Conservation (phyloP, 2,113 vertebrate genomes). For the Camelus bactrianus region DNA sequence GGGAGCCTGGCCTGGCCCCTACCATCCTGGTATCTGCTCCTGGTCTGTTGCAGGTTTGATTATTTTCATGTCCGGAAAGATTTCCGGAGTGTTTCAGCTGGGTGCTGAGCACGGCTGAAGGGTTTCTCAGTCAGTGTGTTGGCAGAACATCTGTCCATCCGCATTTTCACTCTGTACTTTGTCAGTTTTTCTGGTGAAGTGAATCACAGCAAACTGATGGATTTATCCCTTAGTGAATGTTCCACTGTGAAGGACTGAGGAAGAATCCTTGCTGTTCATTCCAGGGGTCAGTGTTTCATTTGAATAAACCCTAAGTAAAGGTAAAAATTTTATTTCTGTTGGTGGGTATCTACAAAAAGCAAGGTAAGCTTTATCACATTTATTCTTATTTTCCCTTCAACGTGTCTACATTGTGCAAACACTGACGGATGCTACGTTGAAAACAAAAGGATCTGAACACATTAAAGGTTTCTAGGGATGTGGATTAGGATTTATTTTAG, state of each 20-base stretch:
- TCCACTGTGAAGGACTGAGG: neutral
- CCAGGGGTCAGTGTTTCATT: neutral
- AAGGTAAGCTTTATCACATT: neutral
- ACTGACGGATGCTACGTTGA: neutral
- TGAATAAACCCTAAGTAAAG: neutral
- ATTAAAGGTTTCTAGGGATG: neutral
- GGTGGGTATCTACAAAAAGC: neutral
- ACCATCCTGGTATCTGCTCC: fast-evolving
- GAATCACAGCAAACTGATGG: neutral
- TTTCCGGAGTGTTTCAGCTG: neutral
- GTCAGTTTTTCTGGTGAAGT: neutral
- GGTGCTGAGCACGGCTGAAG: neutral
- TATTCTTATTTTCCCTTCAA: neutral
- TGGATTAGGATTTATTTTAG: neutral
- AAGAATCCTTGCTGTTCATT: neutral
- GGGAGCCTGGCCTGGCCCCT: fast-evolving
- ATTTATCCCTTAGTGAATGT: neutral
- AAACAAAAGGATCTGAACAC: neutral
- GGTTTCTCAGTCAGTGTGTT: neutral
- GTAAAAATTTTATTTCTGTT: neutral
- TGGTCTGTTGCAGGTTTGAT: neutral
- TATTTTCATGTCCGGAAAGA: neutral
- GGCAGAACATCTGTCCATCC: neutral
- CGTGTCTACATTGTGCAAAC: neutral
- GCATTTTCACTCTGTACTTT: neutral